These are phyloP conservation scores for Strigamia crassipes DNA, from an alignment of 2,888 invertebrate species.

Conservation along the genomic window DNA sequence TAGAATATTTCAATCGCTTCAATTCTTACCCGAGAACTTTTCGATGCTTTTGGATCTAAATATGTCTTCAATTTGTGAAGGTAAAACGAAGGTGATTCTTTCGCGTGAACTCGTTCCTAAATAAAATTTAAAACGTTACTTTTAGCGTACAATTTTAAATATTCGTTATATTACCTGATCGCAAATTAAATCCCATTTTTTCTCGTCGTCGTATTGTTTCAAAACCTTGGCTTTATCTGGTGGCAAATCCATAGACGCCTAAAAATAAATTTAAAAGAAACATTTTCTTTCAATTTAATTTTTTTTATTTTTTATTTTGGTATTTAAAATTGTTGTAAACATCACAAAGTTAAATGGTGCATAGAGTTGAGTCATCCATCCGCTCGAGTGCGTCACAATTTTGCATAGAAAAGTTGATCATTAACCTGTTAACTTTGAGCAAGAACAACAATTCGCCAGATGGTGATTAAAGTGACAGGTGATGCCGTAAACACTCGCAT, in stretches of 20 bases:
- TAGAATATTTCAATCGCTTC: no score
- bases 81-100: conserved; percentile 95
- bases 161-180: conserved; percentile 74
- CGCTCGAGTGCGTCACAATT: not conserved
- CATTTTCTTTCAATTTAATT: not conserved
- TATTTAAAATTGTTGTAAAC: not conserved
- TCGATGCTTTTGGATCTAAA: conserved; percentile 93
- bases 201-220: conserved; percentile 84
- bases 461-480: not conserved
- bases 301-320: not conserved
- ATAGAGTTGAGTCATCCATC: not conserved
- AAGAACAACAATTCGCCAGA: not conserved
- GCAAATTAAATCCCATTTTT: conserved; percentile 99
- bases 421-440: not conserved
- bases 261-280: conserved; percentile 58
- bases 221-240: conserved; percentile 95
- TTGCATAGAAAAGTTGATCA: not conserved
- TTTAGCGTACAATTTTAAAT: no score
- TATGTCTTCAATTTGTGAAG: conserved; percentile 93
- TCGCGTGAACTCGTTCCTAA: conserved; percentile 96
- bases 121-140: conserved; percentile 55
- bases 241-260: conserved; percentile 99
- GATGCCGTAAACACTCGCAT: no score
- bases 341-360: not conserved
- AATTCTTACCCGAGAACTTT: conserved; percentile 85